Conservation (phyloP, 2,113 vertebrate species). For the Zeus faber region DNA sequence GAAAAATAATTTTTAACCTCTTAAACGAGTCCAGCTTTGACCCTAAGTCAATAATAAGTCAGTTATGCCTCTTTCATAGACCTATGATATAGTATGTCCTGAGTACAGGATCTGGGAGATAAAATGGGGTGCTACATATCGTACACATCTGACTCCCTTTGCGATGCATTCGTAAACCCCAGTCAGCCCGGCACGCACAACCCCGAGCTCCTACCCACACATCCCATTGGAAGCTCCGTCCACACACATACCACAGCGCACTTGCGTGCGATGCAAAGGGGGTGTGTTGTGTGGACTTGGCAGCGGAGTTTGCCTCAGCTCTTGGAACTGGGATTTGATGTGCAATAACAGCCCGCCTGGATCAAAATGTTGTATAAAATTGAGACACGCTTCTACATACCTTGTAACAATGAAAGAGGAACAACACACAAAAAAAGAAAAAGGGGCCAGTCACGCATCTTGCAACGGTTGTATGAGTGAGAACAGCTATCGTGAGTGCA, state of each 20-base stretch:
- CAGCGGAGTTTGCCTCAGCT: slow-evolving; percentile 39
- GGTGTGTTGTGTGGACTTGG: slow-evolving; percentile 45
- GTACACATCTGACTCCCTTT: too few species aligned
- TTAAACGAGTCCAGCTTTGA: too few species aligned
- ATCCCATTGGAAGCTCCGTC: slow-evolving; percentile 23
- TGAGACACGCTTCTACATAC: slow-evolving; percentile 64
- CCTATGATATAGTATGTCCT: too few species aligned
- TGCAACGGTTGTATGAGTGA: slow-evolving; percentile 49
- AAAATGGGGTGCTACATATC: too few species aligned
- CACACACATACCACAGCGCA: slow-evolving; percentile 32
- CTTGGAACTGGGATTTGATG: slow-evolving; percentile 55
- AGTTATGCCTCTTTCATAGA: too few species aligned
- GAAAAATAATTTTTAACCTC: too few species aligned
- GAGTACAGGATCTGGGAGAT: too few species aligned
- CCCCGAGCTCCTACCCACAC: slow-evolving; percentile 21
- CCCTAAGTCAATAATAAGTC: too few species aligned
- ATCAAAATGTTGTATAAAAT: slow-evolving; percentile 67
- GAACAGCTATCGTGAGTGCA: slow-evolving; percentile 17
- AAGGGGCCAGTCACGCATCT: slow-evolving; percentile 68
- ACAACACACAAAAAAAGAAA: slow-evolving; percentile 38
- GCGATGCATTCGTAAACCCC: slow-evolving; percentile 7
- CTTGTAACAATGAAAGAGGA: slow-evolving; percentile 67
- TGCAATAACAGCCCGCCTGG: slow-evolving; percentile 59
- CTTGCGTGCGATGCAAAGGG: slow-evolving; percentile 54
- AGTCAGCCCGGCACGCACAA: slow-evolving; percentile 8